Evolutionary conservation across 2,113 vertebrate species (phyloP).

Genomic region (Nothoprocta pentlandii): DNA sequence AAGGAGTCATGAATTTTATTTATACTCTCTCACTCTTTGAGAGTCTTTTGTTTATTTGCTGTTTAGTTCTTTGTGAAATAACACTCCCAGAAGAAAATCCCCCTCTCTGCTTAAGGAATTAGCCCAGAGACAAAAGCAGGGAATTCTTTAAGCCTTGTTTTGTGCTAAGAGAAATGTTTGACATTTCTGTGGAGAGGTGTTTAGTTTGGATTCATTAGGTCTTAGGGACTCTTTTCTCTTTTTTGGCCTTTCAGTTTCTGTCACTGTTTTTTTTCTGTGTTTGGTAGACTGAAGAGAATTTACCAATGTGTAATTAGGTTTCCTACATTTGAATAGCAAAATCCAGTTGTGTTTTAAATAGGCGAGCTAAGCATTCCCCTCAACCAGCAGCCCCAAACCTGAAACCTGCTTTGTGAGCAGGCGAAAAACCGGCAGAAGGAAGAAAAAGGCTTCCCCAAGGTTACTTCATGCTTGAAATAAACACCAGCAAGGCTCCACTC

Average conservation of each 20-base stretch:
- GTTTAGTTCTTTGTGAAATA: slow-evolving; percentile 89
- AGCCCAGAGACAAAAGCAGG: slow-evolving; percentile 92
- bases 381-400: slow-evolving; percentile 85
- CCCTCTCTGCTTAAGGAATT: slow-evolving; percentile 96
- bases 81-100: slow-evolving; percentile 89
- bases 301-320: slow-evolving; percentile 96
- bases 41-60: slow-evolving; percentile 90
- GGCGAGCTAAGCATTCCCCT: slow-evolving; percentile 84
- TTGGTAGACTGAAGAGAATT: slow-evolving; percentile 91
- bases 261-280: slow-evolving; percentile 88
- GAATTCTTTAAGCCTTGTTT: slow-evolving; percentile 94
- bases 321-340: slow-evolving; percentile 91
- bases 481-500: slow-evolving; percentile 38
- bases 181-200: slow-evolving; percentile 92
- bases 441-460: slow-evolving; percentile 68
- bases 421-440: slow-evolving; percentile 72
- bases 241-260: slow-evolving; percentile 86
- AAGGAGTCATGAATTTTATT: slow-evolving; percentile 91
- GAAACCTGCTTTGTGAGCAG: slow-evolving; percentile 83
- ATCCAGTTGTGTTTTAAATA: slow-evolving; percentile 90
- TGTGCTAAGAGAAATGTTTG: slow-evolving; percentile 93
- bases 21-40: slow-evolving; percentile 88
- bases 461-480: slow-evolving; percentile 63
- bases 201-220: slow-evolving; percentile 99
- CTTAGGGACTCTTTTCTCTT: slow-evolving; percentile 86